phyloP scores from a whole-genome alignment of 1,140 invertebrate genomes.

The Callitettix versicolor region DNA sequence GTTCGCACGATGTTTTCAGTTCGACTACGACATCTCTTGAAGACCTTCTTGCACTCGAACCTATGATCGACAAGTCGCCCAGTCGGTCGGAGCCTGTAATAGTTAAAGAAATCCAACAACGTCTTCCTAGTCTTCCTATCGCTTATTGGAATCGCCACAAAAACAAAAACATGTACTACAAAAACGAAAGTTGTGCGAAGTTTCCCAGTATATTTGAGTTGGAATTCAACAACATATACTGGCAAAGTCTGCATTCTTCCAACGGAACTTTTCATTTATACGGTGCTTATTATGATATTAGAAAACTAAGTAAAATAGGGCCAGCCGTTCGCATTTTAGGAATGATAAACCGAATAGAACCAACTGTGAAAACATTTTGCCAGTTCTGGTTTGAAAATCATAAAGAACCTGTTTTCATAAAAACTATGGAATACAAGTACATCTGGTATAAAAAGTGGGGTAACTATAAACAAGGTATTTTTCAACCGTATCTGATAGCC shows the following conservation, averaged over 20 bases:
- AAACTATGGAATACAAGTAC: slow-evolving; percentile 81
- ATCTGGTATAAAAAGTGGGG: slow-evolving; percentile 92
- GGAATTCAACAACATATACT: slow-evolving; percentile 85
- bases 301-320: slow-evolving; percentile 61
- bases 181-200: slow-evolving; percentile 61
- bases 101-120: slow-evolving; percentile 60
- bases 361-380: slow-evolving; percentile 69
- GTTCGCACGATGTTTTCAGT: slow-evolving; percentile 1
- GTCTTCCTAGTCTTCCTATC: slow-evolving; percentile 70
- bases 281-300: slow-evolving; percentile 77
- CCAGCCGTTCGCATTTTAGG: slow-evolving; percentile 76
- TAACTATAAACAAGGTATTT: slow-evolving; percentile 83
- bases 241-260: slow-evolving; percentile 67
- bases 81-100: slow-evolving; percentile 62
- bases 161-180: slow-evolving; percentile 55
- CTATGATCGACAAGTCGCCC: slow-evolving; percentile 52
- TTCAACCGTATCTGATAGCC: slow-evolving; percentile 82
- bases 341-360: slow-evolving; percentile 82
- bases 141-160: slow-evolving; percentile 70
- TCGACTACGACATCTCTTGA: slow-evolving; percentile 9
- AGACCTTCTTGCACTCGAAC: slow-evolving; percentile 33
- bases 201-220: slow-evolving; percentile 80
- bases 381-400: slow-evolving; percentile 84
- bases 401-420: slow-evolving; percentile 65
- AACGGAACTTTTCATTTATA: slow-evolving; percentile 80